Evolutionary conservation across 1,140 invertebrate genomes (phyloP).

Genomic region (Pachyrhynchus sulphureomaculatus): DNA sequence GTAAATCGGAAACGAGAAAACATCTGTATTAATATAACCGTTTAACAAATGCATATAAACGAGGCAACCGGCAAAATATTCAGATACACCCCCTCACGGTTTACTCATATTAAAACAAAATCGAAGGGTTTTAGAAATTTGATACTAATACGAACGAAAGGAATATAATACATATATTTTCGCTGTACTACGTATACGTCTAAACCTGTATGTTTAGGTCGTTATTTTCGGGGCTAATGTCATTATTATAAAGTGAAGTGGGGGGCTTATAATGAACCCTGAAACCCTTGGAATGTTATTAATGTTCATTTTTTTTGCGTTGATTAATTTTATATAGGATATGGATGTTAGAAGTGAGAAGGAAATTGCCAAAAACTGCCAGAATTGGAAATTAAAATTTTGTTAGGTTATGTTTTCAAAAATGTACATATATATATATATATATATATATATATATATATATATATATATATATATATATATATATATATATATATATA

Average conservation of each 20-base stretch:
- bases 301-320: conserved; percentile 21
- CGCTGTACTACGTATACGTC: conserved; percentile 12
- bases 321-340: conserved; percentile 14
- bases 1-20: no score
- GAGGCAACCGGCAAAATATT: no score
- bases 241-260: conserved; percentile 9
- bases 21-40: no score
- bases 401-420: no score
- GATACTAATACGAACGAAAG: conserved; percentile 25
- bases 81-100: not conserved
- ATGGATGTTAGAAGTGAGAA: no score
- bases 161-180: conserved; percentile 20
- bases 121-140: conserved; percentile 28
- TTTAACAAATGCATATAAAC: no score
- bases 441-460: no score
- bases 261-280: conserved; percentile 24
- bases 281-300: conserved; percentile 23
- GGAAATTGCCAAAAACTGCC: no score
- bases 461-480: no score
- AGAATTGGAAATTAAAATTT: no score
- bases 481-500: no score
- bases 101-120: conserved; percentile 15
- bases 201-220: conserved; percentile 23
- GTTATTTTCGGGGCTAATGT: conserved; percentile 25
- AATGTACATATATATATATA: no score